These are phyloP conservation scores for Eupithecia vulgata DNA, from an alignment of 2,888 invertebrate genomes.

Conservation along the genomic window DNA sequence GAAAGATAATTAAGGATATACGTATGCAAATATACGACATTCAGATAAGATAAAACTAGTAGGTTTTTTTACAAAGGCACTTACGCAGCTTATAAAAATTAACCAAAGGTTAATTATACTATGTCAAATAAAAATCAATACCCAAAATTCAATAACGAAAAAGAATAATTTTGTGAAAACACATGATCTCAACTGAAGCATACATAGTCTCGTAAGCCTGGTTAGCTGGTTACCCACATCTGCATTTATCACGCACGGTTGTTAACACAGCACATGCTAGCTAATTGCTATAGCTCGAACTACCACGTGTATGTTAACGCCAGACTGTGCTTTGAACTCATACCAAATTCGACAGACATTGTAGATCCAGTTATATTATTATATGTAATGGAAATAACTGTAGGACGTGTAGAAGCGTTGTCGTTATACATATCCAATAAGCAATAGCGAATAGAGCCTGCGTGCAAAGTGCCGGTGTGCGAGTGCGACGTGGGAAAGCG, in stretches of 20 bases:
- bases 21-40: slow-evolving; percentile 59
- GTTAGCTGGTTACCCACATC: slow-evolving; percentile 54
- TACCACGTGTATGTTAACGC: slow-evolving; percentile 62
- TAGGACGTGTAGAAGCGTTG: slow-evolving; percentile 2
- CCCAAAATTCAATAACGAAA: slow-evolving; percentile 36
- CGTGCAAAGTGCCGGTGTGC: slow-evolving; percentile 69
- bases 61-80: slow-evolving; percentile 18
- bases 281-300: slow-evolving; percentile 57
- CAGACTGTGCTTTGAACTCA: slow-evolving; percentile 46
- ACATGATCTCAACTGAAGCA: slow-evolving; percentile 49
- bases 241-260: slow-evolving; percentile 55
- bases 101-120: neutral
- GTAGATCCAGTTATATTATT: neutral
- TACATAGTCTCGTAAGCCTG: slow-evolving; percentile 54
- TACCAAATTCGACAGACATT: slow-evolving; percentile 4
- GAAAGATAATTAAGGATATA: slow-evolving; percentile 55
- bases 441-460: slow-evolving; percentile 69
- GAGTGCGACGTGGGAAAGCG: slow-evolving; percentile 79
- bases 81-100: neutral
- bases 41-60: slow-evolving; percentile 49
- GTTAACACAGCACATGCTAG: slow-evolving; percentile 71
- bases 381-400: slow-evolving; percentile 10
- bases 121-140: neutral
- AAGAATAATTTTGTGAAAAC: slow-evolving; percentile 57
- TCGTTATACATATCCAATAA: slow-evolving; percentile 53